Conservation (phyloP, 2,888 invertebrate genomes). For the Amiota minor region DNA sequence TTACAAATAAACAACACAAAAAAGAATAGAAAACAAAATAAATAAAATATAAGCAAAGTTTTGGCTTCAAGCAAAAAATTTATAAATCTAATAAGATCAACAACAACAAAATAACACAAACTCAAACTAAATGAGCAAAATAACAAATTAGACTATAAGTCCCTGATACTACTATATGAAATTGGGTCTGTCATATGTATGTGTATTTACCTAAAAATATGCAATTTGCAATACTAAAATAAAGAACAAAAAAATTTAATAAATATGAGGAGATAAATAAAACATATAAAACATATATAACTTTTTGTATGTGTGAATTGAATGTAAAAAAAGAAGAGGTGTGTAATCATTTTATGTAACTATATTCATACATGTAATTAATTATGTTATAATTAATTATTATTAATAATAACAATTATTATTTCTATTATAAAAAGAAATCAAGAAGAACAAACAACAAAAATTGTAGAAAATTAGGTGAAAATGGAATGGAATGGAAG, state of each 20-base stretch:
- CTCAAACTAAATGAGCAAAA: no score
- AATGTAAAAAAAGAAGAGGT: neutral
- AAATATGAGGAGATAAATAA: neutral
- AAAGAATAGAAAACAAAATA: slow-evolving; percentile 21
- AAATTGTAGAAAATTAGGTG: slow-evolving; percentile 62
- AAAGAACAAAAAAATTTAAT: neutral
- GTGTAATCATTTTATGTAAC: slow-evolving; percentile 54
- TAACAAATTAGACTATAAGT: slow-evolving; percentile 63
- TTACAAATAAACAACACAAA: slow-evolving; percentile 39
- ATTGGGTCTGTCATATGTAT: no score
- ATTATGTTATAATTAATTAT: slow-evolving; percentile 49
- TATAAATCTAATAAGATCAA: no score
- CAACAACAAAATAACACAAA: no score
- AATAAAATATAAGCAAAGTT: slow-evolving; percentile 29
- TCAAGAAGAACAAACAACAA: slow-evolving; percentile 45
- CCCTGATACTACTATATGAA: slow-evolving; percentile 53
- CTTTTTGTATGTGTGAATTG: slow-evolving; percentile 56
- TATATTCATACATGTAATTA: slow-evolving; percentile 62
- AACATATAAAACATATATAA: neutral
- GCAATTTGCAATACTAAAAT: slow-evolving; percentile 56
- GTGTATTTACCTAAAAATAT: slow-evolving; percentile 45
- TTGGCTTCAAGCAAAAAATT: slow-evolving; percentile 42
- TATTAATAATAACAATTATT: slow-evolving; percentile 34
- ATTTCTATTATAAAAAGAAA: slow-evolving; percentile 34
- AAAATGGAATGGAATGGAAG: slow-evolving; percentile 59